Evolutionary conservation across 2,888 invertebrate species (phyloP).

Genomic region (Papilio elwesi): DNA sequence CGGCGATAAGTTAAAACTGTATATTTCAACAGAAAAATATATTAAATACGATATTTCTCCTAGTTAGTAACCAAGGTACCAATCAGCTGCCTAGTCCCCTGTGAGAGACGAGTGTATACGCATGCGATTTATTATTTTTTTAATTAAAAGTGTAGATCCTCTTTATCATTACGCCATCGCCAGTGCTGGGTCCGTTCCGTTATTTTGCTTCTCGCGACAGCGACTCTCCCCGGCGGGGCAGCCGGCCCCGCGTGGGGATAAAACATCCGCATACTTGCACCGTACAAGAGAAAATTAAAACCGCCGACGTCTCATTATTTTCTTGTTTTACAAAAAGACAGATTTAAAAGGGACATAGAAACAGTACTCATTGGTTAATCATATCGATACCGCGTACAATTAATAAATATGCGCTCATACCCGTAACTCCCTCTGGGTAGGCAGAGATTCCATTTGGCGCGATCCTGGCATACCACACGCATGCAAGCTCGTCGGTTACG

Average conservation of each 20-base stretch:
- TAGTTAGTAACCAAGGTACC: neutral
- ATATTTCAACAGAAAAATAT: too few species aligned
- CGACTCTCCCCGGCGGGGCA: slow-evolving; percentile 1
- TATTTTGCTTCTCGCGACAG: slow-evolving; percentile 14
- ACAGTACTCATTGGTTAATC: neutral
- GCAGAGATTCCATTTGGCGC: too few species aligned
- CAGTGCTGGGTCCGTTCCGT: slow-evolving; percentile 40
- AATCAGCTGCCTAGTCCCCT: neutral
- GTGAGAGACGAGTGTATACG: neutral
- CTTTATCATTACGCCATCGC: slow-evolving; percentile 38
- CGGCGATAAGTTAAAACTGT: too few species aligned
- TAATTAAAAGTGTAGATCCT: slow-evolving; percentile 46
- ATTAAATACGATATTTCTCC: too few species aligned
- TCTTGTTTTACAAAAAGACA: slow-evolving; percentile 12
- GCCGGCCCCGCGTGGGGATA: slow-evolving; percentile 8
- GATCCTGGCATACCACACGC: too few species aligned
- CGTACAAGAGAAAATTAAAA: slow-evolving; percentile 38
- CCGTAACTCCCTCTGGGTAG: too few species aligned
- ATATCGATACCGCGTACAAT: neutral
- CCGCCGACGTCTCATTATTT: slow-evolving; percentile 34
- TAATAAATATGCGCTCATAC: too few species aligned
- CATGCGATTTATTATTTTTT: slow-evolving; percentile 38
- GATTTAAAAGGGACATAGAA: neutral
- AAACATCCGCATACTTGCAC: slow-evolving; percentile 6
- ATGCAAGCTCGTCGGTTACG: too few species aligned